Evolutionary conservation across 2,113 vertebrate species (phyloP).

Genomic region (Cyphomyrus plagiostoma): DNA sequence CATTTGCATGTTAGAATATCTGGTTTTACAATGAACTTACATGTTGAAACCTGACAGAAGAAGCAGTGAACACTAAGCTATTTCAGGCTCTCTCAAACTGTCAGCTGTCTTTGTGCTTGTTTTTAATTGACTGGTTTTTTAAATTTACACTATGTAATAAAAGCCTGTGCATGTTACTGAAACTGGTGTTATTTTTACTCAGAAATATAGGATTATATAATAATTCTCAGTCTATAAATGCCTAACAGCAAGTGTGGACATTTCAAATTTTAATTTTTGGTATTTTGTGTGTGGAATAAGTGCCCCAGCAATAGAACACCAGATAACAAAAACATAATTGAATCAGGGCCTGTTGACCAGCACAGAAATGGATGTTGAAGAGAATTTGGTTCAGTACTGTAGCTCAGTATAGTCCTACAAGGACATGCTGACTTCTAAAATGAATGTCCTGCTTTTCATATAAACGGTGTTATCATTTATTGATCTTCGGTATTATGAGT

Average conservation of each 20-base stretch:
- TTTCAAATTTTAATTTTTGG: not conserved
- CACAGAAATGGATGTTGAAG: not conserved
- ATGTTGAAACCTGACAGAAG: not conserved
- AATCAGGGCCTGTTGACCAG: not conserved
- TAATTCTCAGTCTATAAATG: not conserved
- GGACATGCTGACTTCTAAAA: not conserved
- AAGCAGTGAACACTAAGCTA: not conserved
- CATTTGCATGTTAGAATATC: not conserved
- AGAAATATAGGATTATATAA: not conserved
- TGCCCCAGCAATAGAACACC: not conserved
- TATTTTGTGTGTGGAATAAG: not conserved
- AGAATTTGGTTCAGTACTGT: not conserved
- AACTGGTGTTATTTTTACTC: not conserved
- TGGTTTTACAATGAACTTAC: not conserved
- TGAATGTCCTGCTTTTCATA: not conserved
- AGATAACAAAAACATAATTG: not conserved
- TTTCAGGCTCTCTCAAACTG: slow-evolving; percentile 7
- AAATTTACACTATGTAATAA: not conserved
- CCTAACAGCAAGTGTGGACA: not conserved
- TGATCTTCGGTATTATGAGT: not conserved
- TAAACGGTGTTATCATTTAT: not conserved
- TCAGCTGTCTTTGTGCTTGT: slow-evolving; percentile 1
- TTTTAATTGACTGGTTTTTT: slow-evolving; percentile 6
- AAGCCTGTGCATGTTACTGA: not conserved
- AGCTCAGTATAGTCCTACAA: not conserved